A percentile compares a stretch with the other conserved stretches of the same genome.
These are phyloP conservation scores for Microplitis mediator DNA, from an alignment of 1,140 invertebrate genomes.

Conservation along the genomic window DNA sequence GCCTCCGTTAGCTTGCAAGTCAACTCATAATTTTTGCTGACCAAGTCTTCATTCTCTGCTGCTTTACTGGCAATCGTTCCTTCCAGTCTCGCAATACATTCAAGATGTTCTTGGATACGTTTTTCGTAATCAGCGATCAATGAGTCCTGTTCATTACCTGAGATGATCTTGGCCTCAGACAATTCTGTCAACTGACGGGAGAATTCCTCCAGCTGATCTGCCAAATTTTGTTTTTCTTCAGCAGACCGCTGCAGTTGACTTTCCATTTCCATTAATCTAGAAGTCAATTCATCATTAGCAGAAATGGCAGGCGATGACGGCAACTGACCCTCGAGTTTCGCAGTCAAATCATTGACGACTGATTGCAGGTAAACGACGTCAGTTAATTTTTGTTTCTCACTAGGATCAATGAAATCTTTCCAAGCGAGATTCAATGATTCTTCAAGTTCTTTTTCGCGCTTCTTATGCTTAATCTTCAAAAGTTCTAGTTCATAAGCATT, in stretches of 20 bases:
- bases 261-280: conserved; percentile 23
- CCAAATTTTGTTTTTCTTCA: neutral
- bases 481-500: conserved; percentile 26
- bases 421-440: conserved; percentile 25
- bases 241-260: conserved; percentile 8
- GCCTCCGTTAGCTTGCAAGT: neutral
- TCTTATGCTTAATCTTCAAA: conserved; percentile 25
- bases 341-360: conserved; percentile 1
- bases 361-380: conserved; percentile 19
- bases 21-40: conserved; percentile 11
- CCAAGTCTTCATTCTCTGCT: conserved; percentile 3
- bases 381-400: neutral
- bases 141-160: neutral
- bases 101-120: neutral
- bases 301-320: conserved; percentile 1
- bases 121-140: conserved; percentile 13
- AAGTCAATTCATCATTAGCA: conserved; percentile 19
- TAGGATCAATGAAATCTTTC: conserved; percentile 1
- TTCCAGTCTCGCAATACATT: neutral
- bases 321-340: neutral
- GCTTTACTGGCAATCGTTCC: neutral
- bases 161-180: neutral
- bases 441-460: conserved; percentile 30
- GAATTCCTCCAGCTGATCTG: neutral
- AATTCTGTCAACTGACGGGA: neutral